Evolutionary conservation across 2,113 vertebrate species (phyloP), one percentile per base, ranked within the genome.

Genomic region (Cinclus mexicanus): DNA sequence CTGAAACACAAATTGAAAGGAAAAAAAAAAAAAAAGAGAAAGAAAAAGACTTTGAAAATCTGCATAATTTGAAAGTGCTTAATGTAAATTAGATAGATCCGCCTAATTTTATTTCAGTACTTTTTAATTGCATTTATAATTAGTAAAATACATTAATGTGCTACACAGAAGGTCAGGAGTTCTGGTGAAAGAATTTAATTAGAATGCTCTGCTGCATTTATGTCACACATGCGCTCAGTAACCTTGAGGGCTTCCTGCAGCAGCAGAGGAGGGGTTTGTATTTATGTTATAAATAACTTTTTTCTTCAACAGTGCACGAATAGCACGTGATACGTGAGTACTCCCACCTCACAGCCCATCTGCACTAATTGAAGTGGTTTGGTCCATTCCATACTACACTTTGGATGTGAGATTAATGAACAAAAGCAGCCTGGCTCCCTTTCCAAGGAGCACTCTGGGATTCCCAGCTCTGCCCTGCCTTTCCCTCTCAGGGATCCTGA

Each of bases 101-200:
- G 94, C 94, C 97, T 98, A 98, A 98, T 98, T 98, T 98, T 98
- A 98, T 98, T 98, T 98, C 98, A 97, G 97, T 98, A 97, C 97
- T 98, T 98, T 98, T 98, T 98, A 98, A 98, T 98, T 98, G 97
- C 98, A 98, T 98, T 98, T 98, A 98, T 98, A 98, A 98, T 98
- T 98, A 98, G 97, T 95, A 97, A 98, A 98, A 98, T 97, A 97
- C 97, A 97, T 98, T 98, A 98, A 98, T 97, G 97, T 95, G 94
- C 95, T 94, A 95, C 93, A 93, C 84, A 96, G 97, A 98, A 97
- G 97, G 98, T 98, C 97, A 98, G 97, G 91, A 97, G 97, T 97
- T 97, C 94, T 97, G 94, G 95, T 95, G 90, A 97, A 97, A 90
- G 96, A 83, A 97, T 96, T 96, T 97, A 95, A 98, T 97, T 97